phyloP scores from a whole-genome alignment of 1,140 invertebrate species.

The Formica exsecta region DNA sequence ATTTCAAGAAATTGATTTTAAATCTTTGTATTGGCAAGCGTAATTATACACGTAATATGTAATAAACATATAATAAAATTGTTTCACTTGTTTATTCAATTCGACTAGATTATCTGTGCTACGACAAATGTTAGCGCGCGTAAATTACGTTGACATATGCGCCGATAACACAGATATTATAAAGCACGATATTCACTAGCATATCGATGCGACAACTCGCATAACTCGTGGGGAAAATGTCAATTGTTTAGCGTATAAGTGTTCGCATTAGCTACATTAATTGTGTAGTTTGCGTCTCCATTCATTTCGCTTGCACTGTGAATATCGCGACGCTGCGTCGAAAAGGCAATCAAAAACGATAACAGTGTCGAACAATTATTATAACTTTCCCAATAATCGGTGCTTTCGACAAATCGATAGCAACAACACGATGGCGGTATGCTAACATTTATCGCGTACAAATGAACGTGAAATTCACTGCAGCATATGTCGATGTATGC shows the following conservation, averaged over 20 bases:
- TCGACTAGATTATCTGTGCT: neutral
- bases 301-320: neutral
- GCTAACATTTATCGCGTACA: constrained; percentile 7
- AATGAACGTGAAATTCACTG: constrained; percentile 44
- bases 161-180: neutral
- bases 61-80: neutral
- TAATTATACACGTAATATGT: neutral
- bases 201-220: neutral
- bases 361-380: constrained; percentile 55
- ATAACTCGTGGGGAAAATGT: constrained; percentile 11
- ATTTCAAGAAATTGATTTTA: constrained; percentile 2
- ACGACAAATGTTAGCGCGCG: neutral
- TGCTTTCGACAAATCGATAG: constrained; percentile 49
- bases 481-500: constrained; percentile 55
- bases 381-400: constrained; percentile 39
- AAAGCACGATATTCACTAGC: neutral
- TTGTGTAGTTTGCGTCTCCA: constrained; percentile 25
- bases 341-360: constrained; percentile 52
- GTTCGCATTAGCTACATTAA: constrained; percentile 31
- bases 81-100: neutral
- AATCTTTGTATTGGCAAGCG: neutral
- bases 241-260: constrained; percentile 37
- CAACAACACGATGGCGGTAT: constrained; percentile 16
- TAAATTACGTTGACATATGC: neutral
- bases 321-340: constrained; percentile 42